phyloP scores from a whole-genome alignment of 1,140 invertebrate genomes.

The Sweltsa coloradensis region DNA sequence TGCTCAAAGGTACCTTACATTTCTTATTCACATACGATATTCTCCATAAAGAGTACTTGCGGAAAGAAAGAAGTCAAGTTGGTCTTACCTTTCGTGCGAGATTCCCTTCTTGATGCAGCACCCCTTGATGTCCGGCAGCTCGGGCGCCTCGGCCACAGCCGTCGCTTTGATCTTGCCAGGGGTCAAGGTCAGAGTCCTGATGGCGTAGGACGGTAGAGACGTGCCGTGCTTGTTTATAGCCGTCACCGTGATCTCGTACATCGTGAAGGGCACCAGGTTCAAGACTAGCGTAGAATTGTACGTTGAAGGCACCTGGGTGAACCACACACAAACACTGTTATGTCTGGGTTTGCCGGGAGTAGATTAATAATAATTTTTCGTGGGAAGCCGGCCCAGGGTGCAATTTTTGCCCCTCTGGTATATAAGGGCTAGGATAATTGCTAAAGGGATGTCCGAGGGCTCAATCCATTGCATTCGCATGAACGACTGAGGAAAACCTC shows the following conservation, averaged over 20 bases:
- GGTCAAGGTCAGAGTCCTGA: conserved; percentile 52
- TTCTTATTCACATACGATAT: conserved; percentile 2
- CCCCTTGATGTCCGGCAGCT: conserved; percentile 53
- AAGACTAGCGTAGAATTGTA: conserved; percentile 43
- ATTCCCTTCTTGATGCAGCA: conserved; percentile 62
- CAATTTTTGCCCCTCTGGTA: no score
- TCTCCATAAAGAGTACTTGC: conserved; percentile 3
- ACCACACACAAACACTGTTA: no score
- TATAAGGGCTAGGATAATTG: no score
- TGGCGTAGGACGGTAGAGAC: conserved; percentile 54
- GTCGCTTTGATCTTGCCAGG: conserved; percentile 40
- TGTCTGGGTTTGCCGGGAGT: no score
- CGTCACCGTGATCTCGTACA: conserved; percentile 65
- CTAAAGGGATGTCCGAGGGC: no score
- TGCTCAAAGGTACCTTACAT: no score
- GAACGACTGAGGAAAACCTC: no score
- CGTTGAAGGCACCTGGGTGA: conserved; percentile 36
- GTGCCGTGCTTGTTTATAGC: conserved; percentile 59
- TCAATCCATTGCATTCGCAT: no score
- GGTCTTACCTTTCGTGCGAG: conserved; percentile 45
- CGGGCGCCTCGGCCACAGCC: conserved; percentile 36
- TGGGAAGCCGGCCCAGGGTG: no score
- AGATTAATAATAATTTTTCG: no score
- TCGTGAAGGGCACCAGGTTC: conserved; percentile 53
- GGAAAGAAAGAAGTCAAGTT: conserved; percentile 8